Base-by-base conservation (phyloP, 2,888 invertebrate species). In the Rhagonycha lutea region DNA sequence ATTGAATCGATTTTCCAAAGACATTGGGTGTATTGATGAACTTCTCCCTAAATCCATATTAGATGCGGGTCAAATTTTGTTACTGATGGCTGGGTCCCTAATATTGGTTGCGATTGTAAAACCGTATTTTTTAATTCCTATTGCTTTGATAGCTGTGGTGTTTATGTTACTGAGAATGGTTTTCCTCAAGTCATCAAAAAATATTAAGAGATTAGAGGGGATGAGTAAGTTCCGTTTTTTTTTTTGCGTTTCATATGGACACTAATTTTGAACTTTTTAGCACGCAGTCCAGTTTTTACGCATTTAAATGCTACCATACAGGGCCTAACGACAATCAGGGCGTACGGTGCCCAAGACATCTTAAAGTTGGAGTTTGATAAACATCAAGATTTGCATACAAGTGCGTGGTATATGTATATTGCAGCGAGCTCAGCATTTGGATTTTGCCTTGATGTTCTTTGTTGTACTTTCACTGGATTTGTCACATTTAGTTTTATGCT, bases 261-360 rank as follows among this genome's bases (percentile, higher is more conserved):
- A 11, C n/a, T 73, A 62, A 26, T 68, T 60, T 47, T 72, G 14
- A 68, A 72, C 75, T 70, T 72, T 82, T 85, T 88, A 96, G 96
- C 94, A 81, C 91, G 95, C 73, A 95, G 95, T 83, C 96, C 96
- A 0, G 94, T 96, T 0, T 96, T 95, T 85, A 92, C 94, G 0
- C 96, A 96, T 85, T 88, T 96, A 60, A 94, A 93, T 83, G 93
- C 95, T 9, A 93, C 94, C 0, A 89, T 97, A 3, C 91, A 94
- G 80, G 96, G 96, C 0, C 86, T 96, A 23, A 92, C 94, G 0
- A 95, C 96, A 0, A 94, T 97, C 67, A 89, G 97, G 73, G 94
- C 96, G 0, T 95, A 93, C 82, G 90, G 91, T 1, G 93, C 93
- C 0, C 92, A 95, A 85, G 83, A 89, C 1, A 90, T 92, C 7